These are phyloP conservation scores for Dendrophyllia cribrosa DNA, from an alignment of 64 coral and sea anemone genomes.

Conservation along the genomic window DNA sequence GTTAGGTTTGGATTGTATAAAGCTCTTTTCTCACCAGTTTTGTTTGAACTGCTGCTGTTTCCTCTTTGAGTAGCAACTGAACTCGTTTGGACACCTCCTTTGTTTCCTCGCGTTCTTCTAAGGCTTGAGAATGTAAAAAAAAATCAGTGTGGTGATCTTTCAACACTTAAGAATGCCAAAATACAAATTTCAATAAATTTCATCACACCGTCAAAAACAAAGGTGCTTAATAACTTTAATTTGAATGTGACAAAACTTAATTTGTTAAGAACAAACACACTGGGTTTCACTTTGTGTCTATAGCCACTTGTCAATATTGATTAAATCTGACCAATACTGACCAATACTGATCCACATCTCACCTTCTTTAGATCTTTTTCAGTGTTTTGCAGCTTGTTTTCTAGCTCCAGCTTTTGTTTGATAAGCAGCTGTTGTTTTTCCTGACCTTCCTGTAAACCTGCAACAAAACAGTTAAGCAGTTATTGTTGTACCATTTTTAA, in stretches of 20 bases:
- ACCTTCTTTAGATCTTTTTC: conserved; percentile 87
- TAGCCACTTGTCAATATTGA: too few relatives aligned
- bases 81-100: conserved; percentile 93
- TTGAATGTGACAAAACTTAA: too few relatives aligned
- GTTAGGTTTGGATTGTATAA: not conserved
- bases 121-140: not conserved
- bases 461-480: not conserved
- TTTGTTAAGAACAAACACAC: too few relatives aligned
- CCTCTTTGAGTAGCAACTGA: conserved; percentile 88
- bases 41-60: conserved; percentile 84
- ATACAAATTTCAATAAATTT: not conserved
- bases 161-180: not conserved
- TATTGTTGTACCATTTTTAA: not conserved
- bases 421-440: conserved; percentile 92
- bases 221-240: too few relatives aligned
- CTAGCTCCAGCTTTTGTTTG: conserved; percentile 82
- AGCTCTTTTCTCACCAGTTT: conserved; percentile 70
- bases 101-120: conserved; percentile 80
- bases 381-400: conserved; percentile 71
- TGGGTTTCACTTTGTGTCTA: too few relatives aligned
- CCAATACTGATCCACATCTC: not conserved
- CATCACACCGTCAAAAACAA: too few relatives aligned
- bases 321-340: too few relatives aligned
- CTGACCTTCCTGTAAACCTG: conserved; percentile 80
- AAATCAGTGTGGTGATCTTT: not conserved